phyloP scores from a whole-genome alignment of 2,113 vertebrate species.

The Dendrocopos noguchii region DNA sequence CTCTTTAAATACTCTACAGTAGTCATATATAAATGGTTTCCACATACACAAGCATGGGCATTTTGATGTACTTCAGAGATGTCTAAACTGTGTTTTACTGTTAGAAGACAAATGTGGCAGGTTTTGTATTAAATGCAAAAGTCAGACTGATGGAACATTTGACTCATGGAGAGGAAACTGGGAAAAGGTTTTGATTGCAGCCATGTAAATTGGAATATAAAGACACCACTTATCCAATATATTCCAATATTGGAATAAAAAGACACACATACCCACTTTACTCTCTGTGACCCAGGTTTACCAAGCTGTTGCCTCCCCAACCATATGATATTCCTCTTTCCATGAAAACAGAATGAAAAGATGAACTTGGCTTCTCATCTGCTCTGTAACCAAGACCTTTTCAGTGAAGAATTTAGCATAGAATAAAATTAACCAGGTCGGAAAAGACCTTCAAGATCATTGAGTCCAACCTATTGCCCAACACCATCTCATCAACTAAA shows the following conservation, averaged over 20 bases:
- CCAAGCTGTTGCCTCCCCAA: neutral
- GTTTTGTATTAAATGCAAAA: neutral
- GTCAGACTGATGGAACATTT: accelerated
- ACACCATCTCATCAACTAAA: no score
- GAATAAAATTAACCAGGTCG: no score
- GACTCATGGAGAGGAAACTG: neutral
- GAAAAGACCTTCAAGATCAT: no score
- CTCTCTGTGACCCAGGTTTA: neutral
- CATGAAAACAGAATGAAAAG: neutral
- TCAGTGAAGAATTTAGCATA: no score
- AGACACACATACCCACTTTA: neutral
- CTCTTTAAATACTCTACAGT: neutral
- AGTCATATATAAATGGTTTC: neutral
- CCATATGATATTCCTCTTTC: neutral
- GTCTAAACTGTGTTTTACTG: neutral
- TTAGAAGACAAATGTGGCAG: neutral
- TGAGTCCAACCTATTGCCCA: no score
- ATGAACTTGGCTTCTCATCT: neutral
- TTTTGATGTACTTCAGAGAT: neutral
- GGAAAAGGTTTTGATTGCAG: neutral
- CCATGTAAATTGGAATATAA: neutral
- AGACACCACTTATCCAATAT: neutral
- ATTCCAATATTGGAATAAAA: neutral
- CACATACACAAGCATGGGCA: neutral
- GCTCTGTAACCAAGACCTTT: neutral